phyloP scores from a whole-genome alignment of 2,113 vertebrate genomes.

The Boulengerochromis microlepis region DNA sequence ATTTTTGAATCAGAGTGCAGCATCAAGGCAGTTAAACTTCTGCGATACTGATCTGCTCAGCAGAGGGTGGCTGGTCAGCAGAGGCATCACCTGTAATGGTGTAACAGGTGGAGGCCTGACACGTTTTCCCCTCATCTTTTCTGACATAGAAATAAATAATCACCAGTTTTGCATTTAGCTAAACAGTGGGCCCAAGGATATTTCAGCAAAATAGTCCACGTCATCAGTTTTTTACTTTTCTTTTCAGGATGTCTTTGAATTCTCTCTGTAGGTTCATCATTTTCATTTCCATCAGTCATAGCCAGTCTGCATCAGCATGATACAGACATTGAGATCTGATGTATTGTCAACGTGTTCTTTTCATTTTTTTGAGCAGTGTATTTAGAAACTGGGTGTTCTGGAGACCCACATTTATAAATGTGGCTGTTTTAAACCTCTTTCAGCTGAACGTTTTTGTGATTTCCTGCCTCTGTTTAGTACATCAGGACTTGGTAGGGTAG shows the following conservation, averaged over 20 bases:
- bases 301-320: neutral
- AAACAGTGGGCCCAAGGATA: neutral
- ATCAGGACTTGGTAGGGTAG: neutral
- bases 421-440: neutral
- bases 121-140: neutral
- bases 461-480: neutral
- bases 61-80: neutral
- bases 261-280: neutral
- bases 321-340: fast-evolving
- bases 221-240: neutral
- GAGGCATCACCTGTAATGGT: neutral
- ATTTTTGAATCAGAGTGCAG: neutral
- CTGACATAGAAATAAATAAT: neutral
- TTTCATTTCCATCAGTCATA: neutral
- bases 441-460: neutral
- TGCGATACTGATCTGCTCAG: neutral
- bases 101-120: neutral
- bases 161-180: neutral
- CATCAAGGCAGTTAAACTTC: neutral
- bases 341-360: neutral
- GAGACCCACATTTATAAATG: neutral
- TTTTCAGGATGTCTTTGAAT: neutral
- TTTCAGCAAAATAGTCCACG: neutral
- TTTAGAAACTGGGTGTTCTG: neutral
- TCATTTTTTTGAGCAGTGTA: neutral